Evolutionary conservation across 1,140 invertebrate species (phyloP).

Genomic region (Scaptodrosophila lebanonensis): DNA sequence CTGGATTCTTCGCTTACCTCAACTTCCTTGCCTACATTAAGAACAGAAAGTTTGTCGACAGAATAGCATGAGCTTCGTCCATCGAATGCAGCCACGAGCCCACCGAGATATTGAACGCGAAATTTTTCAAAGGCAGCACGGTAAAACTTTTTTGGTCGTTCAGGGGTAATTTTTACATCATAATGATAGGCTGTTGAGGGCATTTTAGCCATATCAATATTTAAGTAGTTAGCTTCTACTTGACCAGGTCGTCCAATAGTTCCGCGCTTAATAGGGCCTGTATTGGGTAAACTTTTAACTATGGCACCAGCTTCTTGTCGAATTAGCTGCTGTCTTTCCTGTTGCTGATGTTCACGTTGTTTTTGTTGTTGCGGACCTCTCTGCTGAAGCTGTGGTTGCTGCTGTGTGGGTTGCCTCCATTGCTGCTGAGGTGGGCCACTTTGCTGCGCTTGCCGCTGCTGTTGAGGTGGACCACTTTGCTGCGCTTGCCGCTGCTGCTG

Average conservation of each 20-base stretch:
- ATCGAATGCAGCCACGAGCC: slow-evolving; percentile 83
- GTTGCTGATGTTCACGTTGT: slow-evolving; percentile 18
- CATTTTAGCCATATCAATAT: slow-evolving; percentile 77
- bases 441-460: slow-evolving; percentile 9
- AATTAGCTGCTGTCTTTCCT: background rate
- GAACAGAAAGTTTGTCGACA: slow-evolving; percentile 22
- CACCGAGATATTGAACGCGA: slow-evolving; percentile 43
- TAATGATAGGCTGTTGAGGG: slow-evolving; percentile 78
- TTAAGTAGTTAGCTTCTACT: slow-evolving; percentile 81
- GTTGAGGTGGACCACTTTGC: background rate
- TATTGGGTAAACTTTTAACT: slow-evolving; percentile 1
- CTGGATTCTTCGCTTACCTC: slow-evolving; percentile 28
- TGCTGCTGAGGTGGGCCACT: slow-evolving; percentile 1
- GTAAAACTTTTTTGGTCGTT: slow-evolving; percentile 78
- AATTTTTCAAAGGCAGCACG: slow-evolving; percentile 65
- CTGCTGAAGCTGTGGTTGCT: slow-evolving; percentile 5
- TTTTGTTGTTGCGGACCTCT: slow-evolving; percentile 1
- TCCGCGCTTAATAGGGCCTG: slow-evolving; percentile 63
- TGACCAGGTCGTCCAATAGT: slow-evolving; percentile 76
- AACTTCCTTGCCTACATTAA: slow-evolving; percentile 26
- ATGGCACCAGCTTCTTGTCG: slow-evolving; percentile 10
- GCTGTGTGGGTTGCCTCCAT: too few species aligned
- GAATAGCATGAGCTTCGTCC: slow-evolving; percentile 79
- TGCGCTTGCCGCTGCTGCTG: background rate
- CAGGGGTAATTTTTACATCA: slow-evolving; percentile 79